These are phyloP conservation scores for Trachelus stipa DNA, from an alignment of 2,888 invertebrate genomes.

Conservation along the genomic window DNA sequence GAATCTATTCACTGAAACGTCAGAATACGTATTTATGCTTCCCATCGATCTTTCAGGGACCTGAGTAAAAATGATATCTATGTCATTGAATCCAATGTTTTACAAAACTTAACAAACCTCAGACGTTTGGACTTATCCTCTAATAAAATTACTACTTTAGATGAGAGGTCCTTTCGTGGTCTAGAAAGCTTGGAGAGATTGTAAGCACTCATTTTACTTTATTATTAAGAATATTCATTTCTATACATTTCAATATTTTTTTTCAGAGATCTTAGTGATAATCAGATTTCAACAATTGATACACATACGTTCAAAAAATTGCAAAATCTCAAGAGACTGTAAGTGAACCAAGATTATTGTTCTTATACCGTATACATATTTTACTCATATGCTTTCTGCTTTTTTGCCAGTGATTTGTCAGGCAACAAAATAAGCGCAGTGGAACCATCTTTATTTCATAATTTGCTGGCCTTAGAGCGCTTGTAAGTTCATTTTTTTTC, in stretches of 20 bases:
- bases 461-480: slow-evolving; percentile 61
- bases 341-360: slow-evolving; percentile 46
- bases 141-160: slow-evolving; percentile 78
- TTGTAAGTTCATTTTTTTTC: slow-evolving; percentile 54
- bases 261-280: slow-evolving; percentile 83
- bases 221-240: slow-evolving; percentile 17
- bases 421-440: slow-evolving; percentile 57
- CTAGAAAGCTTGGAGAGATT: slow-evolving; percentile 77
- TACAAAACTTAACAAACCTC: slow-evolving; percentile 60
- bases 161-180: slow-evolving; percentile 77
- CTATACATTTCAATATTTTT: slow-evolving; percentile 17
- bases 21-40: neutral
- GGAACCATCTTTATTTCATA: slow-evolving; percentile 59
- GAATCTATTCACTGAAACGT: neutral
- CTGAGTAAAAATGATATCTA: slow-evolving; percentile 74
- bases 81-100: slow-evolving; percentile 63
- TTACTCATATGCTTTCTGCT: slow-evolving; percentile 32
- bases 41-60: slow-evolving; percentile 68
- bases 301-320: slow-evolving; percentile 81
- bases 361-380: slow-evolving; percentile 31
- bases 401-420: slow-evolving; percentile 60
- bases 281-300: slow-evolving; percentile 79
- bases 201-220: slow-evolving; percentile 65
- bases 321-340: slow-evolving; percentile 77
- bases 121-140: slow-evolving; percentile 75